Base-by-base conservation (phyloP, 2,888 invertebrate genomes). In the Plagiodera versicolora region DNA sequence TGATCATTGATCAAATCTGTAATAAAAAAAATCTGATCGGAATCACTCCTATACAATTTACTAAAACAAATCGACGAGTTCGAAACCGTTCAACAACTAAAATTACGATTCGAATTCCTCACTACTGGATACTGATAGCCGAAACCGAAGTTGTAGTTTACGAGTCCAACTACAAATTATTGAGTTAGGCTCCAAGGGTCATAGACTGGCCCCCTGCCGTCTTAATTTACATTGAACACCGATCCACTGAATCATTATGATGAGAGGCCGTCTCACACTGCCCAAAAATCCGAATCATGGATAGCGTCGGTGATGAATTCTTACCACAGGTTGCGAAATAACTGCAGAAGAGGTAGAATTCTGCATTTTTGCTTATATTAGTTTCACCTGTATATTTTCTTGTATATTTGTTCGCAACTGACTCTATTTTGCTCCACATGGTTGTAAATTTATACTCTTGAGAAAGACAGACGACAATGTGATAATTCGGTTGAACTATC, bases 171-270 rank as follows among this genome's bases (percentile, higher is more conserved):
- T 68, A 75, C 73, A 73, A 76, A 77, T 76, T 76, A 77, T 76
- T 75, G 73, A 70, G 71, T 69, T 72, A 70, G 71, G 66, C 62
- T 65, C 61, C 61, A 68, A 68, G 70, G 72, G 72, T 74, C 74
- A 75, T 74, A 76, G 75, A 75, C 72, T 73, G 75, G 75, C 76
- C 77, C 67, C 77, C 74, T 75, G 75, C 75, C 72, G 76, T 66
- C 70, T 68, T 75, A 74, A 76, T 77, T 76, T 77, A 77, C 76
- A 76, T 76, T 75, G 74, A 72, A 72, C 72, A 70, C 72, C 63
- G 64, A 44, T 17, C 16, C 24, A 44, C 39, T 30, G 45, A 20
- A 53, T 45, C 44, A 20, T n/a, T 44, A 44, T 44, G 39, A 53
- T 53, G 39, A 44, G 9, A 24, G 28, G 20, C 53, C 30, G 24